Base-by-base conservation (phyloP, 2,113 vertebrate species). In the Callipepla squamata region DNA sequence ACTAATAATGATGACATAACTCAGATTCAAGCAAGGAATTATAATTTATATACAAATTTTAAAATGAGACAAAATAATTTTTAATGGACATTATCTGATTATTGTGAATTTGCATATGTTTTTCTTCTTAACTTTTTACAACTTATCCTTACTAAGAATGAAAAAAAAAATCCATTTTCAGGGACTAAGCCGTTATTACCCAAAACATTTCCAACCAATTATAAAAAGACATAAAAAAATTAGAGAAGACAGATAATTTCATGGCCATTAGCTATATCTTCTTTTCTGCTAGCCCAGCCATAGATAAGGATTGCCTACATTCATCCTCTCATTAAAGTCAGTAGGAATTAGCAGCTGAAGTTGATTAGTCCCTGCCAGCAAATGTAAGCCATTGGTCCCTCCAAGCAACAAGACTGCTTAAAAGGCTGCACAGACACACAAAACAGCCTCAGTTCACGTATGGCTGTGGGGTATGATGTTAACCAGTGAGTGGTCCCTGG, bases 271-370 rank as follows among this genome's bases (percentile, higher is more conserved):
- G 45, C 15, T 73, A 82, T 55, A 69, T 58, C 36, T 69, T 65
- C n/a, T 58, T 18, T 80, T 84, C 77, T 77, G 47, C 45, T 55
- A 34, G 38, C 22, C 25, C 38, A 78, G 47, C 4, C 16, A 68
- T 72, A 68, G 74, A 30, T 79, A 65, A 77, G 32, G 9, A 23
- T 55, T 79, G 55, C 34, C 38, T 22, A 3, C 53, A 26, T 74
- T 78, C 67, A 23, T 63, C 32, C 23, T 84, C 34, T 75, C 83
- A 69, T 84, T 94, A 65, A 75, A 83, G 68, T 81, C 95, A 78
- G 34, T 28, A 47, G 32, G 32, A 95, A 88, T 84, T 57, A 94
- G 45, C 47, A 75, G 6, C 6, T 67, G 50, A 69, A 69, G 36
- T 25, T 86, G 73, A 72, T 68, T 40, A 61, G 38, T 44, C 38